A percentile compares a stretch with the other conserved stretches of the same genome.
These are phyloP conservation scores for Drosophila peninsularis DNA, from an alignment of 2,888 invertebrate species.

Conservation along the genomic window DNA sequence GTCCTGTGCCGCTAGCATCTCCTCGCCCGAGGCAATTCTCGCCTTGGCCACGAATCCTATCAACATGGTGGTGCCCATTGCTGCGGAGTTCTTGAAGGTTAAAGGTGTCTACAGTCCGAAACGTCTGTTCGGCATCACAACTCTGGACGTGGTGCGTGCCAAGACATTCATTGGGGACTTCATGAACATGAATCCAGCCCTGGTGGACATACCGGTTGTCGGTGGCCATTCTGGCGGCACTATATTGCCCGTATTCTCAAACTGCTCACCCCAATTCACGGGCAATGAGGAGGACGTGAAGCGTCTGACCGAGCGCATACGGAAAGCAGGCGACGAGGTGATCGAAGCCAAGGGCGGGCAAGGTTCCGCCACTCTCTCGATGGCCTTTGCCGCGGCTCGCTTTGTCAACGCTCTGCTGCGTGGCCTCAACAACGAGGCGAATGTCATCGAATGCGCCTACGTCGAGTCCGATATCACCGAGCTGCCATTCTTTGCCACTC, in stretches of 20 bases:
- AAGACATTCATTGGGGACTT: constrained; percentile 96
- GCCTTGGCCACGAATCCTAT: constrained; percentile 98
- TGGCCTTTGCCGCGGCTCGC: constrained; percentile 97
- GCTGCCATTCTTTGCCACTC: constrained; percentile 95
- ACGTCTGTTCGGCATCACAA: constrained; percentile 97
- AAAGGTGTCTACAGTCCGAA: constrained; percentile 93
- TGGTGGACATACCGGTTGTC: constrained; percentile 94
- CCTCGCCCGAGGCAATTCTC: constrained; percentile 95
- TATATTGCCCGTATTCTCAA: constrained; percentile 97
- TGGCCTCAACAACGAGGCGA: constrained; percentile 90
- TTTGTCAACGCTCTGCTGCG: constrained; percentile 92
- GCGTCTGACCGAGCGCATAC: constrained; percentile 90
- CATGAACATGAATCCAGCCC: constrained; percentile 92
- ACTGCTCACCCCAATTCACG: constrained; percentile 91
- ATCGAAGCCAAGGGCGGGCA: constrained; percentile 96
- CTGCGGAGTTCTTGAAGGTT: constrained; percentile 93
- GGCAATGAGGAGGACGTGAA: constrained; percentile 91
- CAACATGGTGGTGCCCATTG: constrained; percentile 98
- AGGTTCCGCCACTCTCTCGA: constrained; percentile 97
- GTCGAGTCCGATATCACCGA: constrained; percentile 93
- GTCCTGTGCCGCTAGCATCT: constrained; percentile 89
- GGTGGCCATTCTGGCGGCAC: constrained; percentile 99
- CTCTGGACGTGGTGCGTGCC: constrained; percentile 96
- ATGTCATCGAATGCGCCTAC: constrained; percentile 95
- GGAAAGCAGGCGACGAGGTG: constrained; percentile 97